Evolutionary conservation across 2,888 invertebrate genomes (phyloP).

Genomic region (Mycogona germanica): DNA sequence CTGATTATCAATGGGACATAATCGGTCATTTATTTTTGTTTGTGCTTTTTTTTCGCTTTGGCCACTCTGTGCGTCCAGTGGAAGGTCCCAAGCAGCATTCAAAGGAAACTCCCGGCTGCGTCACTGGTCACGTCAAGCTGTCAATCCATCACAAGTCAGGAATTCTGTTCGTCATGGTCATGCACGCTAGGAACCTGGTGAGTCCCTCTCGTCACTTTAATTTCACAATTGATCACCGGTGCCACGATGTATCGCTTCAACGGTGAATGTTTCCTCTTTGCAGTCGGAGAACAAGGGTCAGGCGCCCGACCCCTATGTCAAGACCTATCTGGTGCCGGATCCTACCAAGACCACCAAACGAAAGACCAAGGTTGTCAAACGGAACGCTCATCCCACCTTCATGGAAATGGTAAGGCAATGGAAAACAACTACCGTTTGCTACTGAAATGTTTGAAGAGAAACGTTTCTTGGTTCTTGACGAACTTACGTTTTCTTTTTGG

Average conservation of each 20-base stretch:
- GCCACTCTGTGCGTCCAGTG: slow-evolving; percentile 2
- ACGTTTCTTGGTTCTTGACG: background rate
- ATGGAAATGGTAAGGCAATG: slow-evolving; percentile 75
- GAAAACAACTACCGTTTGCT: background rate
- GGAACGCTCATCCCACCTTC: slow-evolving; percentile 90
- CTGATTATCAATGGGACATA: background rate
- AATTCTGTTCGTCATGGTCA: slow-evolving; percentile 65
- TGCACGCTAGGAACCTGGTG: slow-evolving; percentile 81
- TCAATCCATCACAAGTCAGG: slow-evolving; percentile 62
- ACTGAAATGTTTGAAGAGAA: background rate
- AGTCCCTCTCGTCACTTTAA: background rate
- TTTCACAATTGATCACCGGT: background rate
- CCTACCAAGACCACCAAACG: slow-evolving; percentile 73
- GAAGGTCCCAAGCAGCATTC: background rate
- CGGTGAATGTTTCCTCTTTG: background rate
- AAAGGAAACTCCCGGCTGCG: slow-evolving; percentile 21
- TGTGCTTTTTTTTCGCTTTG: too few relatives aligned
- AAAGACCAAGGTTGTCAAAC: slow-evolving; percentile 80
- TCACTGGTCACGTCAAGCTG: slow-evolving; percentile 60
- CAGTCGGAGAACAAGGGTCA: slow-evolving; percentile 70
- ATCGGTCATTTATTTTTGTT: slow-evolving; percentile 5
- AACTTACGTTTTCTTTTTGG: slow-evolving; percentile 26
- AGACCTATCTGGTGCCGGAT: slow-evolving; percentile 72
- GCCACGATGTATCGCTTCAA: background rate
- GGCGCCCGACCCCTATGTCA: slow-evolving; percentile 82